Conservation (phyloP, 2,888 invertebrate species). For the Drosophila peninsularis region DNA sequence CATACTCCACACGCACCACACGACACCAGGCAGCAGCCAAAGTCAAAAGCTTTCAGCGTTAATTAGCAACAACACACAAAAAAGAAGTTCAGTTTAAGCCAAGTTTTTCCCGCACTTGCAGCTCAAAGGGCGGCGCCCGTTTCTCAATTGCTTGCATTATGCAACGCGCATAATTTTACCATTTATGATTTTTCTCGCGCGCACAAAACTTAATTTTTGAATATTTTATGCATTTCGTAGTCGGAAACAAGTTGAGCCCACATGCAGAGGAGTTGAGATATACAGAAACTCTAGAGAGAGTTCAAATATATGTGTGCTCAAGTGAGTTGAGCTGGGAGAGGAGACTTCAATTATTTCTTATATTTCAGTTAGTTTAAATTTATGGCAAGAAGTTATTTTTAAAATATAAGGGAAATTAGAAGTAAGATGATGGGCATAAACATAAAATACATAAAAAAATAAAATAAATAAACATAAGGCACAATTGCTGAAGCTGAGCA, state of each 20-base stretch:
- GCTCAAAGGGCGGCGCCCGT: constrained; percentile 39
- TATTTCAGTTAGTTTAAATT: background rate
- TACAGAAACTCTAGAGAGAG: background rate
- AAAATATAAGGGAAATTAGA: background rate
- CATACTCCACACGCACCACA: constrained; percentile 55
- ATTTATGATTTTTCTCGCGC: constrained; percentile 35
- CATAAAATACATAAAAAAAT: no score
- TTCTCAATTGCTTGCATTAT: constrained; percentile 62
- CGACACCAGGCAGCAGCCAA: constrained; percentile 22
- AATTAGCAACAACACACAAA: constrained; percentile 51
- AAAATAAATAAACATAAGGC: no score
- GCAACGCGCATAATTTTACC: constrained; percentile 58
- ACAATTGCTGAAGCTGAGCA: background rate
- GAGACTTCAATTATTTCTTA: background rate
- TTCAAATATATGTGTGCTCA: background rate
- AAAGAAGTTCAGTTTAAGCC: constrained; percentile 12
- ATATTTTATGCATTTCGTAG: constrained; percentile 21
- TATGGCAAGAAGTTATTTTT: background rate
- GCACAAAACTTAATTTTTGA: constrained; percentile 26
- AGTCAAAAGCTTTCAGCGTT: constrained; percentile 37
- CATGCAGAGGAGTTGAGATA: background rate
- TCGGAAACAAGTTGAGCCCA: background rate
- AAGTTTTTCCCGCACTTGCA: constrained; percentile 34
- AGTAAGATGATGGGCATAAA: no score
- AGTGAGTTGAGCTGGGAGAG: background rate